Percentiles rank a stretch among this genome's conserved stretches.
These are phyloP conservation scores for Oppia nitens DNA, from an alignment of 1,140 invertebrate species.

Conservation along the genomic window DNA sequence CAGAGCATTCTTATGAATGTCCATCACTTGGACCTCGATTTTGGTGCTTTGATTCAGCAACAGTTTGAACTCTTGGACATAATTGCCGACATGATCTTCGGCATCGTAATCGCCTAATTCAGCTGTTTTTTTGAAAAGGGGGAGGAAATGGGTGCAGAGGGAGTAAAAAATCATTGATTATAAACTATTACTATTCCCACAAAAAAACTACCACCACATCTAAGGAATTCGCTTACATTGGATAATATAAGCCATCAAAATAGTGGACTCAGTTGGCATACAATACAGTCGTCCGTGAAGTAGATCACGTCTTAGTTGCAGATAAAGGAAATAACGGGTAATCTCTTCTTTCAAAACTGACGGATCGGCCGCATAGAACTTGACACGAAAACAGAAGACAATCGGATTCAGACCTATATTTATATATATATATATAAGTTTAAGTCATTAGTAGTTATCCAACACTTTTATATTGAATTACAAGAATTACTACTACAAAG, in stretches of 20 bases:
- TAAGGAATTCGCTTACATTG: constrained; percentile 40
- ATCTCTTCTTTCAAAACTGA: constrained; percentile 65
- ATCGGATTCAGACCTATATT: constrained; percentile 64
- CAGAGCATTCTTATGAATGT: constrained; percentile 55
- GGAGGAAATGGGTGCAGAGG: not conserved
- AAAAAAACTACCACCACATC: constrained; percentile 1
- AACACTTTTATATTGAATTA: constrained; percentile 1
- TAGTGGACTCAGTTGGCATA: constrained; percentile 62
- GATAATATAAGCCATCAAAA: constrained; percentile 75
- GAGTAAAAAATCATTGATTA: not conserved
- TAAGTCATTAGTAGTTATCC: constrained; percentile 21
- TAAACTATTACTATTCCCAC: not conserved
- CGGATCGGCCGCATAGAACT: constrained; percentile 85
- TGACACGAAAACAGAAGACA: constrained; percentile 77
- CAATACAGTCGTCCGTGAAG: constrained; percentile 84
- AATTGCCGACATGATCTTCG: constrained; percentile 67
- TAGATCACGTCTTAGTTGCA: constrained; percentile 84
- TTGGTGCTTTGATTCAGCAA: constrained; percentile 75
- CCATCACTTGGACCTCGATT: constrained; percentile 72
- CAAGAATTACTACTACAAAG: constrained; percentile 10
- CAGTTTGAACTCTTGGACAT: constrained; percentile 76
- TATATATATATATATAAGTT: constrained; percentile 2
- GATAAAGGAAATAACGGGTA: constrained; percentile 75
- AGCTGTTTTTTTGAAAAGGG: constrained; percentile 36
- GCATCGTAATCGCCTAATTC: constrained; percentile 87